Base-by-base conservation (phyloP, 2,888 invertebrate species). In the Drosophila testacea region DNA sequence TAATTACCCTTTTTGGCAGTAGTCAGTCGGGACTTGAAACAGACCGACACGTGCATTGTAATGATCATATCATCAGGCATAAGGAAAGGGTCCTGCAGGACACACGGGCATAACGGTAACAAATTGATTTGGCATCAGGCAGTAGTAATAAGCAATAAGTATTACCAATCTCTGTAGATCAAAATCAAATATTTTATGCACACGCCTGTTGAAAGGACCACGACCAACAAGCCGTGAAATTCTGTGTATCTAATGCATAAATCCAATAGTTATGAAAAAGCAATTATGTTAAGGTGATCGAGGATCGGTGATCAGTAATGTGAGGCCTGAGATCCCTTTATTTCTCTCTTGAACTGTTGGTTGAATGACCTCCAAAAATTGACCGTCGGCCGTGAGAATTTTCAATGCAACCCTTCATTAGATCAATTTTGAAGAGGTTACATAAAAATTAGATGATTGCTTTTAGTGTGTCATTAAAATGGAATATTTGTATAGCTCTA, bases 171-270 rank as follows among this genome's bases (percentile, higher is more conserved):
- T 41, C 30, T 69, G 41, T 69, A 73, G 84, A 87, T 79, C 54
- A 69, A 80, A 72, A 88, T 86, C 81, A 75, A 77, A 81, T 79
- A 81, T 77, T 77, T 75, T 75, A 74, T 79, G 85, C 83, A 77
- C 85, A 85, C 88, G 85, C 88, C 44, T 27, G 38, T 48, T 22
- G 36, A 52, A 60, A 72, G 66, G 46, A 70, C 74, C 83, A 70
- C 57, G 59, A 51, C 75, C 75, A 84, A 84, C 87, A 61, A 84
- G 83, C 83, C 84, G 81, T 84, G 81, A 84, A 84, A 84, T 86
- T 75, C 66, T 50, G 50, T 59, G 52, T 66, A 62, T 60, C 66
- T 70, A 79, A 77, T 69, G 66, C 67, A 77, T 82, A 81, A 77
- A 76, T 83, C 81, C 48, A 50, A 73, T 70, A 67, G 66, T 73